Percentiles rank a stretch among this genome's conserved stretches.
These are phyloP conservation scores for Hypotaenidia okinawae DNA, from an alignment of 2,797 vertebrate genomes.

Conservation along the genomic window DNA sequence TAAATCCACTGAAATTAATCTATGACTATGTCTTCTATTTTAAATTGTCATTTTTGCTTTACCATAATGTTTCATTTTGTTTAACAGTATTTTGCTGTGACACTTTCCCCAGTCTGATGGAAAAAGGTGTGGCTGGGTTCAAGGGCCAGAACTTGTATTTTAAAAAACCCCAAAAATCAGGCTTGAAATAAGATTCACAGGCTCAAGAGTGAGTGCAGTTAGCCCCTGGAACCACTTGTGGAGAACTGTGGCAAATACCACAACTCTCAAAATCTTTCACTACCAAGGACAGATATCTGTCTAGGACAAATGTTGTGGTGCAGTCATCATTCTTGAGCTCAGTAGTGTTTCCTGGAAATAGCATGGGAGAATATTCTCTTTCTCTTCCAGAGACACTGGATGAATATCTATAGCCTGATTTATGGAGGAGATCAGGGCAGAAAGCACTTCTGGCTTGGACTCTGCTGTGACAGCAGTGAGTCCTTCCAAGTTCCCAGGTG, in stretches of 20 bases:
- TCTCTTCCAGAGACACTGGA: neutral
- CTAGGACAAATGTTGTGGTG: neutral
- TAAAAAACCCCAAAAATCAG: neutral
- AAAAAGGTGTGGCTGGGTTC: neutral
- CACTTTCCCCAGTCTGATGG: neutral
- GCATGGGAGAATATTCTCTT: neutral
- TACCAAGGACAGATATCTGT: neutral
- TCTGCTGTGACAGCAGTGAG: neutral
- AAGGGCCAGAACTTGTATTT: neutral
- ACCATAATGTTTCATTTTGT: neutral
- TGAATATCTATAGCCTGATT: neutral
- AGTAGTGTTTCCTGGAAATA: neutral
- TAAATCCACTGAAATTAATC: neutral
- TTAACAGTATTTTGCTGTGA: neutral
- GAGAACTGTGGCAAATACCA: neutral
- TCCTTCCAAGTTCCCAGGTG: neutral
- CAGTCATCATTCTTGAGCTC: neutral
- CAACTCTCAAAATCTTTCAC: neutral
- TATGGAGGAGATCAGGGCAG: neutral
- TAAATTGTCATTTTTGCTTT: neutral
- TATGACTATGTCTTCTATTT: neutral
- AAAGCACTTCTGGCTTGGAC: neutral
- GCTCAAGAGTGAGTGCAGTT: neutral
- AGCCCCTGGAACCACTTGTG: neutral
- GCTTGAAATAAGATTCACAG: neutral